phyloP scores from a whole-genome alignment of 53 echinoderm and acorn worm genomes.

The Apostichopus leukothele region DNA sequence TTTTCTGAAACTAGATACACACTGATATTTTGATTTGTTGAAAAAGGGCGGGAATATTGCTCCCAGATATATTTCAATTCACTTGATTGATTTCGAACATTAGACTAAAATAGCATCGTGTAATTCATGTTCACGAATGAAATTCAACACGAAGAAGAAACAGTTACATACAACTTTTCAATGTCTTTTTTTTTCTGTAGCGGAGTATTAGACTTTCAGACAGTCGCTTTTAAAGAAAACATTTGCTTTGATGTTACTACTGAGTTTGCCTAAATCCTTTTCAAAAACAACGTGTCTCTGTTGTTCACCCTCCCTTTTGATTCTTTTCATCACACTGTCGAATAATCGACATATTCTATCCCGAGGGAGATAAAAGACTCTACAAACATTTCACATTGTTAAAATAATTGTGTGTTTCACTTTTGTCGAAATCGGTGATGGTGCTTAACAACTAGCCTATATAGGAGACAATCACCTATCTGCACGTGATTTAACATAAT shows the following conservation, averaged over 20 bases:
- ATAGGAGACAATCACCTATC: too few relatives aligned
- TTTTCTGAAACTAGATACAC: slow-evolving; percentile 46
- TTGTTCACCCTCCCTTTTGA: neutral
- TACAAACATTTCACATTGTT: too few relatives aligned
- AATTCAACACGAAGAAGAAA: slow-evolving; percentile 42
- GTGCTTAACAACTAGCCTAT: too few relatives aligned
- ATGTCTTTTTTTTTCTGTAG: neutral
- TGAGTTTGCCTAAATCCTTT: slow-evolving; percentile 2
- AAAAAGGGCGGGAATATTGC: slow-evolving; percentile 32
- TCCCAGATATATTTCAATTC: slow-evolving; percentile 36
- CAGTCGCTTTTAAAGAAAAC: slow-evolving; percentile 42
- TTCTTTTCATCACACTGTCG: too few relatives aligned
- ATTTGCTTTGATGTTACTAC: slow-evolving; percentile 11
- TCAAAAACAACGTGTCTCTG: neutral
- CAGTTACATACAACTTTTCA: slow-evolving; percentile 21
- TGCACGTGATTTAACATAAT: too few relatives aligned
- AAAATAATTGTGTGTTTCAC: too few relatives aligned
- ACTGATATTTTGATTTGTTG: slow-evolving; percentile 43
- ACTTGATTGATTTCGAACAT: slow-evolving; percentile 43
- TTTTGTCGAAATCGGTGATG: too few relatives aligned
- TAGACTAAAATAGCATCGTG: slow-evolving; percentile 41
- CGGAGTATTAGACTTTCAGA: slow-evolving; percentile 30
- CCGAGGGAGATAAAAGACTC: too few relatives aligned
- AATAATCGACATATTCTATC: too few relatives aligned
- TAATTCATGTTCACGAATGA: slow-evolving; percentile 42